Percentiles rank a stretch among this genome's conserved stretches.
Evolutionary conservation across 64 coral and sea anemone species (phyloP).

Genomic region (Actinia tenebrosa): DNA sequence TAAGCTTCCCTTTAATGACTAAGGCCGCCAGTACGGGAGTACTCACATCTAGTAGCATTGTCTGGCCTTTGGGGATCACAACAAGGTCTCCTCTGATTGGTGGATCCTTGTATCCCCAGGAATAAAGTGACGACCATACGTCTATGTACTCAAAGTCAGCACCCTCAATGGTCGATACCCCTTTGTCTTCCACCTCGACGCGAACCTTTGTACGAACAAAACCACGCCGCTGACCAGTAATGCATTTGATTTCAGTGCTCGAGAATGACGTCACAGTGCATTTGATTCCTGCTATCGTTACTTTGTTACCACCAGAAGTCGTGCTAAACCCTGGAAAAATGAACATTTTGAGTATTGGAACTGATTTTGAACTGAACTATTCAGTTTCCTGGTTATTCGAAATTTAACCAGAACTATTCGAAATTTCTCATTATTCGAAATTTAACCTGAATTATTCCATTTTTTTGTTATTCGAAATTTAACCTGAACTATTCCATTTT

Average conservation of each 20-base stretch:
- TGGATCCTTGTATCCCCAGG: conserved; percentile 60
- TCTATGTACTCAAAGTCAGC: conserved; percentile 76
- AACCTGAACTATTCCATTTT: too few relatives aligned
- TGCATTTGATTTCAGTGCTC: conserved; percentile 47
- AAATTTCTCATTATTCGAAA: too few relatives aligned
- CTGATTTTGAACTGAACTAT: too few relatives aligned
- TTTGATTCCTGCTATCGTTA: conserved; percentile 39
- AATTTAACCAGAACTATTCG: too few relatives aligned
- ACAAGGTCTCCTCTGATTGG: conserved; percentile 57
- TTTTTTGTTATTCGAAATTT: too few relatives aligned
- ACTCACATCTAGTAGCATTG: conserved; percentile 55
- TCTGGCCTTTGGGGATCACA: conserved; percentile 52
- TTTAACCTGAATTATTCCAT: too few relatives aligned
- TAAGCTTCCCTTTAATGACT: conserved; percentile 59
- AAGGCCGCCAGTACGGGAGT: conserved; percentile 59
- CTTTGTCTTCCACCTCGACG: conserved; percentile 43
- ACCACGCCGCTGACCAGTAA: conserved; percentile 44
- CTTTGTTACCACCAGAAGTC: conserved; percentile 29
- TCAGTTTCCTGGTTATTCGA: too few relatives aligned
- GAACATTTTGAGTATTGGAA: too few relatives aligned
- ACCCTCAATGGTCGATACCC: conserved; percentile 45
- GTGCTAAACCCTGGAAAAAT: conserved; percentile 51
- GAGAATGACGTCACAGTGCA: conserved; percentile 50
- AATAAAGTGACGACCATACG: conserved; percentile 60
- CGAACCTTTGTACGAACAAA: conserved; percentile 36